Evolutionary conservation across 2,888 invertebrate genomes (phyloP), one percentile per base, ranked within the genome.

Genomic region (Euplexia lucipara): DNA sequence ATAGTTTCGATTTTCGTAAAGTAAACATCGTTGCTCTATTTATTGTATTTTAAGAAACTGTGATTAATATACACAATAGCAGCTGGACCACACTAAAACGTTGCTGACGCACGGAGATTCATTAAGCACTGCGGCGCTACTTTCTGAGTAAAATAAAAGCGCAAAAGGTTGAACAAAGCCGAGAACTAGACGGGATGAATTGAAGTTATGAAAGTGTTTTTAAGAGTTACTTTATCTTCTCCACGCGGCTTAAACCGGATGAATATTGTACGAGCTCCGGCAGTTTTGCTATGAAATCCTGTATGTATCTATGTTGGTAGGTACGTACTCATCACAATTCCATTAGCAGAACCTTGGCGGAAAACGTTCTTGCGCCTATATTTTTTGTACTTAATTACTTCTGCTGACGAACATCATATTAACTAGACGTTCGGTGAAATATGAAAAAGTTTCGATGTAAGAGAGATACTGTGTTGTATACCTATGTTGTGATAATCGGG

Each of bases 161-260:
- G 53, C 26, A 58, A 72, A 70, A 72, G 54, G 64, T 71, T 52
- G 61, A 70, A 47, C 49, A 39, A 44, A 65, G 60, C 60, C 35
- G 64, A 44, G 53, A 72, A 82, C 80, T 70, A 63, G 69, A 61
- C 63, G 20, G 66, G 66, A 74, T 82, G 62, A 79, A 79, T 70
- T 75, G 71, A 58, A 72, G 78, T 72, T 79, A 81, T 79, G 82
- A 77, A 81, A 77, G 82, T 81, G 68, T 82, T 82, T 81, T 71
- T 70, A 76, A 78, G 78, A 75, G 82, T 74, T 66, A 66, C 80
- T 79, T 72, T 77, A 79, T 79, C 49, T 73, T 57, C 52, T 77
- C 62, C 49, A 53, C 44, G 67, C 47, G 70, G 79, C 70, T 76
- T 70, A 37, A 70, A 57, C 45, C 10, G 56, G 44, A 82, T 81